These are phyloP conservation scores for Atractosteus spatula DNA, from an alignment of 2,113 vertebrate species.

Conservation along the genomic window DNA sequence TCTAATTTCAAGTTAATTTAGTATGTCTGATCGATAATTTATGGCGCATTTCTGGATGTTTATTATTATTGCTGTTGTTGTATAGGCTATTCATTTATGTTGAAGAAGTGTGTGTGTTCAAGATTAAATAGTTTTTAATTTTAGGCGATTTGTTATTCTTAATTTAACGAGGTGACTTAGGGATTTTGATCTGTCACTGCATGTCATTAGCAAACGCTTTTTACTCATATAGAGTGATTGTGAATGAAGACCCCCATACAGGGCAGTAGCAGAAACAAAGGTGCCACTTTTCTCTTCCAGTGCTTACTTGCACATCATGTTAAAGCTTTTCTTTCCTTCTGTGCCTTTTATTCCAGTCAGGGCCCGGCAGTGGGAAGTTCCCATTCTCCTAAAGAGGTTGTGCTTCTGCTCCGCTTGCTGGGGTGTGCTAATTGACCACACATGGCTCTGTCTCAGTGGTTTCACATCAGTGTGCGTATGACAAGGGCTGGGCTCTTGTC, in stretches of 20 bases:
- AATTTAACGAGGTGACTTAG: too few relatives aligned
- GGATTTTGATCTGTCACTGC: neutral
- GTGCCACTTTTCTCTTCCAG: neutral
- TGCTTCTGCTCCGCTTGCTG: conserved; percentile 34
- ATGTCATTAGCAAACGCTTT: conserved; percentile 4
- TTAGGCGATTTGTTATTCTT: too few relatives aligned
- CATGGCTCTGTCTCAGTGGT: conserved; percentile 51
- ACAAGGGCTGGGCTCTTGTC: conserved; percentile 33
- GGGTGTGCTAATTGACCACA: conserved; percentile 67
- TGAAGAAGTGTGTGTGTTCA: too few relatives aligned
- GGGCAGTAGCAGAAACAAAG: neutral
- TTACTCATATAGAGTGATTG: neutral
- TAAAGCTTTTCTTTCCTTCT: neutral
- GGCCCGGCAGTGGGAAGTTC: neutral
- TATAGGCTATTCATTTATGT: too few relatives aligned
- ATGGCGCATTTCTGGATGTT: too few relatives aligned
- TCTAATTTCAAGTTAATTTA: too few relatives aligned
- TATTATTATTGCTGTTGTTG: too few relatives aligned
- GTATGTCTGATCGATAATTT: too few relatives aligned
- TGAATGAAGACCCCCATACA: conserved; percentile 2
- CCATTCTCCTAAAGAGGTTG: neutral
- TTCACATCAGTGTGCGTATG: conserved; percentile 41
- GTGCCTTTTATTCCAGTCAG: neutral
- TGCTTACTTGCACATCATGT: neutral
- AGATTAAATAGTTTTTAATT: too few relatives aligned